Evolutionary conservation across 1,140 invertebrate species (phyloP), one percentile per base, ranked within the genome.

Genomic region (Bombus turneri): DNA sequence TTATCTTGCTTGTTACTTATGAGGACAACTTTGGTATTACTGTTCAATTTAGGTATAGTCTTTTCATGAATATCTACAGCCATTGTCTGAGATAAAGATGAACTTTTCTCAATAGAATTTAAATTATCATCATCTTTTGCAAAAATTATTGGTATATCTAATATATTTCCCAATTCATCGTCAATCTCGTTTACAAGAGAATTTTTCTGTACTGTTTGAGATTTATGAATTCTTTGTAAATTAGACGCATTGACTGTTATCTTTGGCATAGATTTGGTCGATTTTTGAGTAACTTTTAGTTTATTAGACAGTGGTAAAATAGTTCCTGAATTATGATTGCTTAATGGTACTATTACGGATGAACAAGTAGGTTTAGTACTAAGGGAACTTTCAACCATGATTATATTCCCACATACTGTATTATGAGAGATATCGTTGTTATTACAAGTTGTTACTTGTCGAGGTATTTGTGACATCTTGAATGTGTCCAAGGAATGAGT

Each of bases 141-240:
- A 93, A 97, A 97, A 41, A 97, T 96, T 87, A 97, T 97, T 10
- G 96, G 96, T 88, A 97, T 95, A 86, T 97, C 96, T 74, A 96
- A 94, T 64, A 97, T 97, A 89, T 96, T 96, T 59, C 96, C 94
- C 8, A 96, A 91, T 37, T 96, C 96, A 18, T 96, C 94, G 86
- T 96, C 96, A 62, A 96, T 86, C 75, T 94, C 90, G 81, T 91
- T 83, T 87, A 91, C 31, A 22, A 88, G 13, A 66, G 47, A 79
- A 68, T 90, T 91, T n/a, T 91, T 93, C 22, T 84, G 57, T 25
- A 83, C 10, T 66, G 68, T 69, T 41, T 89, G 85, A 1, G 85
- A 34, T 18, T 88, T 86, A 41, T 91, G 91, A 25, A 87, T 85
- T 83, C 86, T 92, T 57, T 91, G 87, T 22, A 91, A 85, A 62